Evolutionary conservation across 2,888 invertebrate species (phyloP).

Genomic region (Sesamia inferens): DNA sequence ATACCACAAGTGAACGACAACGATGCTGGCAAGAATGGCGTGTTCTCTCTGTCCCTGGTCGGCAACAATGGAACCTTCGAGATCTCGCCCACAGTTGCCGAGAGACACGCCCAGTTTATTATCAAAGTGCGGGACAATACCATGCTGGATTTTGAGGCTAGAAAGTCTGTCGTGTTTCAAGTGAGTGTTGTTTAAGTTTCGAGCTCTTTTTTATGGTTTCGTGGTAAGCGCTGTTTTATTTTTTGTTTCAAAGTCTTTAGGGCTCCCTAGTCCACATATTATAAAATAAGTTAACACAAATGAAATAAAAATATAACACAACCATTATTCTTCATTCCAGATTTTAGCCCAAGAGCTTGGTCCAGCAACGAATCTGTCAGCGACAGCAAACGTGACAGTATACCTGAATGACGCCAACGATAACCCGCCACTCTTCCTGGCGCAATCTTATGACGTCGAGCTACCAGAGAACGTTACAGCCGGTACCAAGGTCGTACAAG

Average conservation of each 20-base stretch:
- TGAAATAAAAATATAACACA: background rate
- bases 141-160: constrained; percentile 95
- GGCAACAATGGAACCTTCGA: constrained; percentile 97
- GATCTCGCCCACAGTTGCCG: constrained; percentile 95
- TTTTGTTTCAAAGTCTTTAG: no score
- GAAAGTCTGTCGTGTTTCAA: constrained; percentile 93
- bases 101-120: constrained; percentile 94
- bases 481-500: constrained; percentile 93
- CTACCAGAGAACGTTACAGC: constrained; percentile 95
- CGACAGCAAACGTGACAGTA: constrained; percentile 93
- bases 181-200: constrained; percentile 76
- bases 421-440: constrained; percentile 95
- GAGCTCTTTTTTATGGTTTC: background rate
- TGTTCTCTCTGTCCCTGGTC: constrained; percentile 93
- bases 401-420: constrained; percentile 96
- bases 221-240: no score
- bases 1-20: constrained; percentile 93
- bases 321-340: constrained; percentile 81
- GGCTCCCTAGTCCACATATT: no score
- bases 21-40: constrained; percentile 95
- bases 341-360: constrained; percentile 95
- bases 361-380: constrained; percentile 93
- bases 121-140: constrained; percentile 95
- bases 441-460: constrained; percentile 93
- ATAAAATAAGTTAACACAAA: background rate